These are phyloP conservation scores for Antennarius maculatus DNA, from an alignment of 2,797 vertebrate genomes.

Conservation along the genomic window DNA sequence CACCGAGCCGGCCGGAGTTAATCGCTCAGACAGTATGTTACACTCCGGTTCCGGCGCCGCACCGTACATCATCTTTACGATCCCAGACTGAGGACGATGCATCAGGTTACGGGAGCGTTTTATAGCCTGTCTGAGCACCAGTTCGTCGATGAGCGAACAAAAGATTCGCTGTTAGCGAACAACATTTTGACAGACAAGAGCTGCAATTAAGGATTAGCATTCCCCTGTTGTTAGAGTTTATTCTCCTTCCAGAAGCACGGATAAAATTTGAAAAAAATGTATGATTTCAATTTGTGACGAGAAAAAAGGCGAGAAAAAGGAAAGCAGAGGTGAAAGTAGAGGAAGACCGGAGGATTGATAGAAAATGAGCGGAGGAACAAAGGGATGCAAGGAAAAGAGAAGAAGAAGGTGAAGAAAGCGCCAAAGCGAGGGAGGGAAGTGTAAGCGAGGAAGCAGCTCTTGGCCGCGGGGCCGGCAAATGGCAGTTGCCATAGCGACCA, in stretches of 20 bases:
- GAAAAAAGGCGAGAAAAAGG: neutral
- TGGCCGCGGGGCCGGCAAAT: conserved; percentile 86
- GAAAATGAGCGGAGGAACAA: conserved; percentile 29
- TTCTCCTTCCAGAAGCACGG: conserved; percentile 15
- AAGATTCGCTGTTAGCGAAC: conserved; percentile 12
- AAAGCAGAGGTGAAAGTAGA: conserved; percentile 24
- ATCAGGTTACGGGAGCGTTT: conserved; percentile 8
- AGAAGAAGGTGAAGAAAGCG: conserved; percentile 34
- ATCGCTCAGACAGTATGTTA: conserved; percentile 51
- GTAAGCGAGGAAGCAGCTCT: conserved; percentile 76
- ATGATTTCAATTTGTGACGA: conserved; percentile 29
- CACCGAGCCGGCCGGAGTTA: conserved; percentile 50
- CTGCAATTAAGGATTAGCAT: conserved; percentile 18
- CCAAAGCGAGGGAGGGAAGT: conserved; percentile 9
- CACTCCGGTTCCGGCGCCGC: conserved; percentile 5
- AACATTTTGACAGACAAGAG: conserved; percentile 19
- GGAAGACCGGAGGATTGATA: conserved; percentile 23
- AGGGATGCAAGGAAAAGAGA: conserved; percentile 15
- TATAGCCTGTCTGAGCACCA: neutral
- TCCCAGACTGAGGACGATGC: conserved; percentile 3
- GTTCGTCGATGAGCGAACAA: neutral
- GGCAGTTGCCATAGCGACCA: conserved; percentile 91
- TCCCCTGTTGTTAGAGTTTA: too few relatives aligned
- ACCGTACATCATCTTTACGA: conserved; percentile 45
- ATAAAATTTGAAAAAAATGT: conserved; percentile 12